Conservation (phyloP, 1,140 invertebrate species). For the Pachyrhynchus sulphureomaculatus region DNA sequence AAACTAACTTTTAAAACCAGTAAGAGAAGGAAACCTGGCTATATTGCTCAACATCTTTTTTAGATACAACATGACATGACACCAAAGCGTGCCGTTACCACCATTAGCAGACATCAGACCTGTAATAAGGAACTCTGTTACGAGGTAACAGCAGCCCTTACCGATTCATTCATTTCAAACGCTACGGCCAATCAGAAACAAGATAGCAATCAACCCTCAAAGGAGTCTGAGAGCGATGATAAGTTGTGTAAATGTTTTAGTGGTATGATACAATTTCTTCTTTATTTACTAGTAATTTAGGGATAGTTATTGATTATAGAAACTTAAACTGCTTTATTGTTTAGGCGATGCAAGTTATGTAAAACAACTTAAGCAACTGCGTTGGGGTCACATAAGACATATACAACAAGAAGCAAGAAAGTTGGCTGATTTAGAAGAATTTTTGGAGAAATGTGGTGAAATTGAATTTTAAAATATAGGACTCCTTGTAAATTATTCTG, state of each 20-base stretch:
- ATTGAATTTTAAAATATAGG: constrained; percentile 7
- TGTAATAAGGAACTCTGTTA: constrained; percentile 36
- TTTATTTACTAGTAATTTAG: no score
- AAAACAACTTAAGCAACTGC: constrained; percentile 49
- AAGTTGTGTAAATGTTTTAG: neutral
- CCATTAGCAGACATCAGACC: constrained; percentile 35
- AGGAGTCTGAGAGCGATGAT: neutral
- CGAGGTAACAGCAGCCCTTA: constrained; percentile 38
- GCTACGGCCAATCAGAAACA: constrained; percentile 12
- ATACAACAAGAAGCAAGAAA: constrained; percentile 51
- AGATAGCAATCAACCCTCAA: neutral
- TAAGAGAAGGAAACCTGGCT: no score
- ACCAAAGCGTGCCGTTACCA: constrained; percentile 38
- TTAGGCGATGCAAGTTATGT: constrained; percentile 31
- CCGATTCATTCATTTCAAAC: constrained; percentile 37
- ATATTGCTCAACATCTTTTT: no score
- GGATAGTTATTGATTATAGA: no score
- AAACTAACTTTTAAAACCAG: neutral
- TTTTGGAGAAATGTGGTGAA: constrained; percentile 49
- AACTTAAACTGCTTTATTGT: constrained; percentile 3
- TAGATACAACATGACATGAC: constrained; percentile 32
- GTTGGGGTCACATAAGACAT: constrained; percentile 53
- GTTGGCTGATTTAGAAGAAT: constrained; percentile 51
- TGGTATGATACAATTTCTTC: no score
- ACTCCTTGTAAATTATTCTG: no score